These are phyloP conservation scores for Strigops habroptila DNA, from an alignment of 2,113 vertebrate species.

Conservation along the genomic window DNA sequence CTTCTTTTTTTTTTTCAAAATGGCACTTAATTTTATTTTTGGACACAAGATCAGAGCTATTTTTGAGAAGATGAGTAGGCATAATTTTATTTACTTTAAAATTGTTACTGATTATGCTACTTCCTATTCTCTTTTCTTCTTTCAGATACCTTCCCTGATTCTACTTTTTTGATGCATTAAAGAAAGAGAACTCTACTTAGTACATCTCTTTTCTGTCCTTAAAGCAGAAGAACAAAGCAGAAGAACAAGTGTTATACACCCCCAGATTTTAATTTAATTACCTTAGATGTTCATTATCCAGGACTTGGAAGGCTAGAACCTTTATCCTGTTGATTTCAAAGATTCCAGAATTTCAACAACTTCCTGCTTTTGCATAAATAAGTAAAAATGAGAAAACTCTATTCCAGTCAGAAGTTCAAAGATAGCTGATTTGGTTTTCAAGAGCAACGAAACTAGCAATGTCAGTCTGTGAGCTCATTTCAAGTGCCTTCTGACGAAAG, in stretches of 20 bases:
- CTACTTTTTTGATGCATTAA: not conserved
- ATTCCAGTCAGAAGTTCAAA: not conserved
- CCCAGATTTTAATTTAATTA: not conserved
- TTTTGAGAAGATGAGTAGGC: not conserved
- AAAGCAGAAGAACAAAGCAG: not conserved
- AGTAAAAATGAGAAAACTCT: not conserved
- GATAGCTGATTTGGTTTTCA: not conserved
- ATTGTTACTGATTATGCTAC: not conserved
- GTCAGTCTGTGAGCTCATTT: not conserved
- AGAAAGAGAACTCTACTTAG: not conserved
- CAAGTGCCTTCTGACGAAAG: not conserved
- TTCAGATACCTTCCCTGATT: not conserved
- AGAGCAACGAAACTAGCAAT: not conserved
- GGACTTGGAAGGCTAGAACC: not conserved
- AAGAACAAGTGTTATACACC: not conserved
- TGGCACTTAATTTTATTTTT: not conserved
- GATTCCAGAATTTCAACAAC: not conserved
- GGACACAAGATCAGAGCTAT: not conserved
- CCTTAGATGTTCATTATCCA: not conserved
- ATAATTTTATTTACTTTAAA: not conserved
- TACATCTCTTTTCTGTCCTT: not conserved
- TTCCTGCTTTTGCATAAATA: not conserved
- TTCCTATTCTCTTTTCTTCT: not conserved
- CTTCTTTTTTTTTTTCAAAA: not conserved
- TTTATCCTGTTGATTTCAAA: conserved; percentile 2